Percentiles rank a stretch among this genome's conserved stretches.
phyloP scores from a whole-genome alignment of 2,113 vertebrate species.

The Phalacrocorax brasilianus region DNA sequence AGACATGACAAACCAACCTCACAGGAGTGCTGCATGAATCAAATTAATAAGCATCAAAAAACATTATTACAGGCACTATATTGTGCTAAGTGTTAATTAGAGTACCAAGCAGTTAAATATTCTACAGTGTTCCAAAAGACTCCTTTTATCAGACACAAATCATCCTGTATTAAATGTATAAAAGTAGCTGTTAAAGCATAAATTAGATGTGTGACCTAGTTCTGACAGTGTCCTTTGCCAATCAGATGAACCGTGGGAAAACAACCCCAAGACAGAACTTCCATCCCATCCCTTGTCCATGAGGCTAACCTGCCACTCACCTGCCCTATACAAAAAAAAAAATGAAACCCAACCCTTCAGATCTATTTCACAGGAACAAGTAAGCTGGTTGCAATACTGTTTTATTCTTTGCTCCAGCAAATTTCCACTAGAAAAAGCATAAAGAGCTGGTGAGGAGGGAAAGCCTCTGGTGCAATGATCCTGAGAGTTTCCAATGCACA shows the following conservation, averaged over 20 bases:
- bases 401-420: neutral
- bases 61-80: conserved; percentile 26
- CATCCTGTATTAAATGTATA: neutral
- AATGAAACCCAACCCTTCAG: neutral
- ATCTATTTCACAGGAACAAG: neutral
- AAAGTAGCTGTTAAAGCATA: neutral
- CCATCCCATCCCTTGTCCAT: neutral
- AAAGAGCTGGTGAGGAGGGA: neutral
- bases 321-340: neutral
- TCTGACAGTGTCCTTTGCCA: neutral
- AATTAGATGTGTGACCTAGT: neutral
- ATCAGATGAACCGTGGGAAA: neutral
- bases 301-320: neutral
- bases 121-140: neutral
- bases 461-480: neutral
- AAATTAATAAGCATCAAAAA: conserved; percentile 1
- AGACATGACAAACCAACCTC: conserved; percentile 28
- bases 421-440: neutral
- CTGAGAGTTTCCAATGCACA: neutral
- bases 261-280: neutral
- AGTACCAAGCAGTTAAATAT: neutral
- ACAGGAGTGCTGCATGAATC: conserved; percentile 18
- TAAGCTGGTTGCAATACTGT: neutral
- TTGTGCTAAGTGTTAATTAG: conserved; percentile 34
- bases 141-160: conserved; percentile 22